Evolutionary conservation across 2,113 vertebrate genomes (phyloP).

Genomic region (Numida meleagris): DNA sequence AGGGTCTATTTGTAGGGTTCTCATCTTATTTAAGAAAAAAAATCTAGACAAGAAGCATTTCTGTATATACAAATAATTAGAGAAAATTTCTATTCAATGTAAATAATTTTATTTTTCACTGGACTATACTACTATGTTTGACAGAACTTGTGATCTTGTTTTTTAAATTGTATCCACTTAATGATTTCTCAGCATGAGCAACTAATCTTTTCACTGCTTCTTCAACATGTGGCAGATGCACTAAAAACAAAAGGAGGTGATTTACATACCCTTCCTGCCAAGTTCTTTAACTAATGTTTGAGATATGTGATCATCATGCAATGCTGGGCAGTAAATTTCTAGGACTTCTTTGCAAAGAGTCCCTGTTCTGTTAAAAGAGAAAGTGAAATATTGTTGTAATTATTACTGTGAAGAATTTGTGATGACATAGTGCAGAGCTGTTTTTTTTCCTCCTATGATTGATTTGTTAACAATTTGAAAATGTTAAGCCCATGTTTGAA

Average conservation of each 20-base stretch:
- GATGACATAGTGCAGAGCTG: neutral
- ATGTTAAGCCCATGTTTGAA: neutral
- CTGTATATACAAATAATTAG: neutral
- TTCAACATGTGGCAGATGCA: constrained; percentile 40
- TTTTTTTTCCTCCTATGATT: constrained; percentile 15
- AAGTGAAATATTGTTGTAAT: constrained; percentile 63
- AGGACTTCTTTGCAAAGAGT: constrained; percentile 51
- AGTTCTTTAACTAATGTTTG: constrained; percentile 19
- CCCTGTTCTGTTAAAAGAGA: constrained; percentile 47
- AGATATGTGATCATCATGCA: constrained; percentile 24
- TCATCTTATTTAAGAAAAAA: neutral
- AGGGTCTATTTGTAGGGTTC: neutral
- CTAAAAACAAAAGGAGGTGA: constrained; percentile 40
- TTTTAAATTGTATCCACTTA: neutral
- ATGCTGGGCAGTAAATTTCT: constrained; percentile 50
- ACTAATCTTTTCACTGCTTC: neutral
- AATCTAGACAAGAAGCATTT: neutral
- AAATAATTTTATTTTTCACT: neutral
- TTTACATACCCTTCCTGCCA: constrained; percentile 38
- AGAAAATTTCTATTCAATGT: neutral
- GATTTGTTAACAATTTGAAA: constrained; percentile 1
- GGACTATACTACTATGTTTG: neutral
- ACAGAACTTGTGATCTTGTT: neutral
- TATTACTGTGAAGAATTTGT: constrained; percentile 18
- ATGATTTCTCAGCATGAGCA: neutral